Evolutionary conservation across 2,797 vertebrate species (phyloP).

Genomic region (Masticophis lateralis): DNA sequence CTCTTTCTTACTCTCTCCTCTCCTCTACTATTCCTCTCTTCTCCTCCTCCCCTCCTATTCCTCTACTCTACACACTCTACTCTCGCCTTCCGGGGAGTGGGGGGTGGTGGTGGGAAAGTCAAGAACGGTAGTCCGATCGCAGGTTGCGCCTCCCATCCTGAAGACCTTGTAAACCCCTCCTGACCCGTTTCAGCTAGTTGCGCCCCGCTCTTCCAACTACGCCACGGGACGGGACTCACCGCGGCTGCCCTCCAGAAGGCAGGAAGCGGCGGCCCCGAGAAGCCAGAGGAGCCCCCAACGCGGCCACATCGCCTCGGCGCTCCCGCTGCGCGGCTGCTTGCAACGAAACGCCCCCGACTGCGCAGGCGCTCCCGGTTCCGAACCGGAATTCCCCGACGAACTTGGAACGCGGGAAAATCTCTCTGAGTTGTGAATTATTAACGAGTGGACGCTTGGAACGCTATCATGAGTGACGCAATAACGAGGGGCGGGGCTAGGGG

Average conservation of each 20-base stretch:
- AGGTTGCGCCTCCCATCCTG: no score
- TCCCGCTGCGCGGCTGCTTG: accelerated
- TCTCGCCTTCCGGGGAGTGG: no score
- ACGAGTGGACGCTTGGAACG: background rate
- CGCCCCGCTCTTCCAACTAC: background rate
- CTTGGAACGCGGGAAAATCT: background rate
- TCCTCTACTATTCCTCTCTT: accelerated
- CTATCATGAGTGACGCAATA: background rate
- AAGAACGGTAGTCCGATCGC: background rate
- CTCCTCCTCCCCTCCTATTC: no score
- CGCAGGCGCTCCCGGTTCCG: no score
- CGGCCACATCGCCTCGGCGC: background rate
- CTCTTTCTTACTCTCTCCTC: no score
- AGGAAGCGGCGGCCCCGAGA: background rate
- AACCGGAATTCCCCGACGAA: background rate
- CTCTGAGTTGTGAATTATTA: background rate
- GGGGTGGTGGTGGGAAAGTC: no score
- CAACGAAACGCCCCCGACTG: accelerated
- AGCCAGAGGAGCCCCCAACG: background rate
- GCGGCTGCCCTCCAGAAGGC: background rate
- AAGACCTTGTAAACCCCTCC: background rate
- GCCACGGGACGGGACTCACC: background rate
- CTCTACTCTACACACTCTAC: no score
- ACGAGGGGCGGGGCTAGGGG: accelerated
- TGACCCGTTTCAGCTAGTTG: background rate